Evolutionary conservation across 53 echinoderm and acorn worm species (phyloP), one percentile per base, ranked within the genome.

Genomic region (Apostichopus leukothele): DNA sequence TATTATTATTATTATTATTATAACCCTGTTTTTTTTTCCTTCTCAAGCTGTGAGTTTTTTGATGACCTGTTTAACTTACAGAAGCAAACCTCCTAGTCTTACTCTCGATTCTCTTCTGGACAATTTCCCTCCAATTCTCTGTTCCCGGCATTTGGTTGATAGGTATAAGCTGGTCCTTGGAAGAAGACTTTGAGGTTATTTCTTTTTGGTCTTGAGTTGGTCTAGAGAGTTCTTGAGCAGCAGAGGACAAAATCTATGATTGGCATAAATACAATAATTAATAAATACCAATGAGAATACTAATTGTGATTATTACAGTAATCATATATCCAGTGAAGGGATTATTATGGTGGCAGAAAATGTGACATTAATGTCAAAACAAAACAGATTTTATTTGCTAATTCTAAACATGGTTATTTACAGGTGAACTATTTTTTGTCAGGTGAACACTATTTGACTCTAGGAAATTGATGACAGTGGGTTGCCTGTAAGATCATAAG

Each of bases 11-110:
- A 67, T 67, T 39, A 39, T 39, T 39, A 39, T 39, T 39, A 39
- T 39, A 39, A 39, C 39, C 39, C 3, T 39, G 39, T 39, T 39
- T 39, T 39, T 39, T 39, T 39, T 39, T 39, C 39, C 39, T 39
- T 39, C 39, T 39, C 39, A 39, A 39, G 39, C 39, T 39, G 39
- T 39, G 39, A 39, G 3, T 39, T 39, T 39, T 39, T 63, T 0
- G 10, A 63, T 63, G 63, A 63, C 11, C 12, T 63, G 16, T 10
- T n/a, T n/a, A 9, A 84, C 57, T 84, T 61, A 84, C 84, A 54
- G 94, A 94, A 25, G 86, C 93, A 89, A 97, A 97, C 61, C 94
- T 92, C 88, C 97, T 95, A 0, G 98, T 97, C 54, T 97, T 97
- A 78, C 92, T 94, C 39, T 97, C 95, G 23, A 97, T 94, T 77